Evolutionary conservation across 2,888 invertebrate genomes (phyloP), one percentile per base, ranked within the genome.

Genomic region (Drosophila buzzatii): DNA sequence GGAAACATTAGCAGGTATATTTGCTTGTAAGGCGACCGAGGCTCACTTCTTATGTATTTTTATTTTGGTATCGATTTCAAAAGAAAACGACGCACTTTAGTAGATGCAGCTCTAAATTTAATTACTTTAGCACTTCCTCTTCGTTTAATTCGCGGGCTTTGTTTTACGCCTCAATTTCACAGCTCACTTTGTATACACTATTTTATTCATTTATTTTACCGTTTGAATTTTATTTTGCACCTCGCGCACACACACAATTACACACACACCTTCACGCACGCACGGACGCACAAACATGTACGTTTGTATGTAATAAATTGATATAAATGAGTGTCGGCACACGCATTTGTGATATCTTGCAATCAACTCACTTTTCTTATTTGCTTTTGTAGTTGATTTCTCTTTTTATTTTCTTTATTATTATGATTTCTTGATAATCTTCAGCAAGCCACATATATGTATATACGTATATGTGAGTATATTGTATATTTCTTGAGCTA

Each of bases 41-140:
- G 76, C 81, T 68, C 76, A 82, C 82, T 86, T 59, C 76, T 83
- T 64, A 70, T 77, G 70, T 79, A 76, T 76, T 81, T 68, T 77
- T 87, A 85, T 90, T 90, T 87, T 85, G 81, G 85, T 86, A 86
- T 86, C 89, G 86, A 90, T 86, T 90, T 83, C 83, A 90, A 88
- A 88, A 90, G 82, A 77, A 79, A 89, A 87, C 88, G 78, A 90
- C 90, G 88, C 88, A 88, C 82, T 90, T 87, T 89, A 67, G 68
- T 69, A 78, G 75, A 68, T 74, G 75, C 75, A 79, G 74, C 66
- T 76, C 66, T 76, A 74, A 74, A 49, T 49, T 14, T 16, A 49
- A 39, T 9, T 85, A 72, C 8, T 70, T 78, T 47, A 27, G 9
- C n/a, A 57, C 70, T 68, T 42, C 42, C 64, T 60, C 31, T 37